Evolutionary conservation across 92 coral and sea anemone genomes (phyloP), one percentile per base, ranked within the genome.

Genomic region (Muricea muricata): DNA sequence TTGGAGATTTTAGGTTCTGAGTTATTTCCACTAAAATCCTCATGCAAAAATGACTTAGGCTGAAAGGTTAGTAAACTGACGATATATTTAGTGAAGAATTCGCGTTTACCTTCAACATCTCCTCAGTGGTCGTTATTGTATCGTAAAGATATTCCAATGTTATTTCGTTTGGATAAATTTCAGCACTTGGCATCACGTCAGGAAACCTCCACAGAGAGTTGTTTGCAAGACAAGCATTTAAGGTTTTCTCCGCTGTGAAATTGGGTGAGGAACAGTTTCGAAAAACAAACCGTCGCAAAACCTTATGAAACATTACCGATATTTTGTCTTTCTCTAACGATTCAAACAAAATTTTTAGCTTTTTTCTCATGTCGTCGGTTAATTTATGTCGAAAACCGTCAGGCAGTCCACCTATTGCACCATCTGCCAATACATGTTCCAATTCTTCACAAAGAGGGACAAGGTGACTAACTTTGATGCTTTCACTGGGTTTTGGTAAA

Each of bases 401-500:
- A 20, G 87, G 82, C 2, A 92, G 91, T 73, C 94, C 89, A 18
- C 88, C 89, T 33, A 91, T 91, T 18, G 91, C 94, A 11, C 97
- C 86, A 58, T 88, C 93, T 11, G 99, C 93, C 26, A 97, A 79
- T 21, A 83, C 84, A 42, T 97, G 98, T 57, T 97, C 99, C 26
- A 93, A 86, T 31, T 90, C 93, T 65, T 97, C 97, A 84, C 92
- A 97, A 23, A 97, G 82, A 47, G 97, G 94, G n/a, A 89, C 97
- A 21, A 94, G 90, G 83, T 97, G 99, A 40, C 55, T 85, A 26
- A 97, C 81, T 66, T 89, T 91, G 56, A 97, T 87, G 6, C 90
- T 81, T 63, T 87, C 85, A 55, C 86, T 84, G 42, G 94, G 93
- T 74, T 90, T 87, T 7, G 95, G 94, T 14, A 92, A 89, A n/a